Evolutionary conservation across 2,888 invertebrate species (phyloP).

Genomic region (Oscheius onirici): DNA sequence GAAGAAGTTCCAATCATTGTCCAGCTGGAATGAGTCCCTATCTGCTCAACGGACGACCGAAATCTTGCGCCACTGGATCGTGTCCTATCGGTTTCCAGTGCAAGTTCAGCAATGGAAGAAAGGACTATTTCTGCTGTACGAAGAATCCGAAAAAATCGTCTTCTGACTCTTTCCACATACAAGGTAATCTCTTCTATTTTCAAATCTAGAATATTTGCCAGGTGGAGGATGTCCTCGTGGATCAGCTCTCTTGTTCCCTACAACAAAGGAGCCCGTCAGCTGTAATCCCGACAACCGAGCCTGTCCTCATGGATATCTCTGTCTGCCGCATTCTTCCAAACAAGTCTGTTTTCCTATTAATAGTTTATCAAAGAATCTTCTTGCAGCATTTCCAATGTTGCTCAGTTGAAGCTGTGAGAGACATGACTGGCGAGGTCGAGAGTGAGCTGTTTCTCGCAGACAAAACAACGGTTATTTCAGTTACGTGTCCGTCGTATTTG

Average conservation of each 20-base stretch:
- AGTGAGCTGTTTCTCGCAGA: background rate
- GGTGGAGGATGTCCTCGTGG: conserved; percentile 52
- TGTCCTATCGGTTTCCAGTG: conserved; percentile 58
- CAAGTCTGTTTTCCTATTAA: background rate
- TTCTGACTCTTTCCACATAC: conserved; percentile 8
- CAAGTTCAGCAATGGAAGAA: conserved; percentile 47
- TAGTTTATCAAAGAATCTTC: background rate
- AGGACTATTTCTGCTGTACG: conserved; percentile 55
- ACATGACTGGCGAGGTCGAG: conserved; percentile 1
- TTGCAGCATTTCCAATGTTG: conserved; percentile 49
- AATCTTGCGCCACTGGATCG: conserved; percentile 47
- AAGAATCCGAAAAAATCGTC: conserved; percentile 44
- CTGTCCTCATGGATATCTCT: conserved; percentile 49
- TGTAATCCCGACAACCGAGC: conserved; percentile 46
- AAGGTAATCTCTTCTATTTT: background rate
- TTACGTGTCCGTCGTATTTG: conserved; percentile 50
- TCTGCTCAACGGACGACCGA: conserved; percentile 48
- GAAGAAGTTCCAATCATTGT: conserved; percentile 37
- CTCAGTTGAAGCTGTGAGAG: conserved; percentile 39
- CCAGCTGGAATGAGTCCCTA: conserved; percentile 53
- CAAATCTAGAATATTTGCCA: background rate
- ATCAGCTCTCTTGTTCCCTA: conserved; percentile 47
- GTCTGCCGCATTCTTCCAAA: conserved; percentile 40
- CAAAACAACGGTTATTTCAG: conserved; percentile 11
- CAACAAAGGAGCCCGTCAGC: conserved; percentile 50